Evolutionary conservation across 1,140 invertebrate genomes (phyloP), one percentile per base, ranked within the genome.

Genomic region (Proales similis): DNA sequence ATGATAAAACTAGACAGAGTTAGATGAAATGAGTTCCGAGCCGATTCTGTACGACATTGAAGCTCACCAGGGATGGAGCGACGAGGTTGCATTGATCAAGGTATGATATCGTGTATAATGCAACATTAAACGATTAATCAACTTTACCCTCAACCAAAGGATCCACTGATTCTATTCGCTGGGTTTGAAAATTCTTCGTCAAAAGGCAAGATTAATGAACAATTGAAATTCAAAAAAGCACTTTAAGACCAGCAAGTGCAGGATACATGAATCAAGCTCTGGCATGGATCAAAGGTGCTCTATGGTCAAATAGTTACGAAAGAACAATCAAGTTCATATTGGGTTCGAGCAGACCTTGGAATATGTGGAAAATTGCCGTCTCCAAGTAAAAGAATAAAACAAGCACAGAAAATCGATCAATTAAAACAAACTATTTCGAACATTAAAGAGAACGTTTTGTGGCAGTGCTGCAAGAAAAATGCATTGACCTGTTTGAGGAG

Each of bases 251-350:
- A 36, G 24, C 26, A 22, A 38, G 38, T 38, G 12, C 2, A 57
- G 51, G 30, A 19, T 3, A 42, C 11, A 17, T 57, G 7, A 17
- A 22, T 24, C 17, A 19, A 57, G 27, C 45, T n/a, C 36, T 36
- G 4, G 27, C 51, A 42, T 57, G 51, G 51, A 42, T 57, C 24
- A 57, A 57, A 43, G 36, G 51, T 19, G 30, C 27, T 30, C 45
- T 57, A 9, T 20, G 38, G 30, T 11, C 45, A 1, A 29, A 29
- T 19, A 42, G 36, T 19, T 29, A 57, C 12, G 51, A 57, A 42
- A 57, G 45, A 29, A 30, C 33, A 14, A 42, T 57, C 7, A 57
- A 42, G 32, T 57, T 57, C 32, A 57, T 57, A 5, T 57, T 57
- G 20, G 45, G 24, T 4, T 57, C 51, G 11, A 57, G 51, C 32